A percentile compares a stretch with the other conserved stretches of the same genome.
These are phyloP conservation scores for Drosophila quadrilineata DNA, from an alignment of 1,140 invertebrate species.

Conservation along the genomic window DNA sequence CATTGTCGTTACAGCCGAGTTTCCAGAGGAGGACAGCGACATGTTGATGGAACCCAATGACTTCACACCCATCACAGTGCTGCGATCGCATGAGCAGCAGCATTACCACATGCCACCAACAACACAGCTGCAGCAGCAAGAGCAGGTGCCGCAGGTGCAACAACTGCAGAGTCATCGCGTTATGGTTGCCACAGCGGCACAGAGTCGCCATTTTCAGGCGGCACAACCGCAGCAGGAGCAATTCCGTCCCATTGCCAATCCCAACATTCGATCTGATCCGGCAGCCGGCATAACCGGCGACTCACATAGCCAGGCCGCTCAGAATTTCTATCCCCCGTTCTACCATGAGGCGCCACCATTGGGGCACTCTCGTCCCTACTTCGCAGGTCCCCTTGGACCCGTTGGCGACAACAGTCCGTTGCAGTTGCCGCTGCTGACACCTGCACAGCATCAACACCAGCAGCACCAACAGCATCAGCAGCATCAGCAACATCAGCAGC, in stretches of 20 bases:
- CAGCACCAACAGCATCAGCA: conserved; percentile 42
- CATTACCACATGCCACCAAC: conserved; percentile 68
- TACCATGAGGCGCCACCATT: conserved; percentile 77
- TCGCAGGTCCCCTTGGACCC: conserved; percentile 38
- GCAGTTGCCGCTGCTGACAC: conserved; percentile 42
- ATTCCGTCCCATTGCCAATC: conserved; percentile 59
- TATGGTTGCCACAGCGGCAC: conserved; percentile 5
- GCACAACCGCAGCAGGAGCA: conserved; percentile 51
- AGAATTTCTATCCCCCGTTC: conserved; percentile 79
- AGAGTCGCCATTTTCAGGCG: conserved; percentile 38
- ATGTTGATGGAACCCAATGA: conserved; percentile 81
- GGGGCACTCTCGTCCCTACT: conserved; percentile 77
- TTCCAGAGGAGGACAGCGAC: conserved; percentile 75
- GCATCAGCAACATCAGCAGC: conserved; percentile 32
- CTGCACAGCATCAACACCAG: conserved; percentile 21
- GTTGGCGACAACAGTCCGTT: conserved; percentile 35
- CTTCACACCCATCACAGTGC: conserved; percentile 66
- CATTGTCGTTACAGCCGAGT: conserved; percentile 55
- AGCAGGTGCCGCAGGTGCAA: conserved; percentile 7
- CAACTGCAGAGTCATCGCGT: conserved; percentile 21
- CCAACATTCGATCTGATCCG: conserved; percentile 41
- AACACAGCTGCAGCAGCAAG: conserved; percentile 49
- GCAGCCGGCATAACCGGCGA: conserved; percentile 9
- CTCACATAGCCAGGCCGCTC: conserved; percentile 74
- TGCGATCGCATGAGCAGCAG: conserved; percentile 72